Base-by-base conservation (phyloP, 2,113 vertebrate species). In the Dicerorhinus sumatrensis region DNA sequence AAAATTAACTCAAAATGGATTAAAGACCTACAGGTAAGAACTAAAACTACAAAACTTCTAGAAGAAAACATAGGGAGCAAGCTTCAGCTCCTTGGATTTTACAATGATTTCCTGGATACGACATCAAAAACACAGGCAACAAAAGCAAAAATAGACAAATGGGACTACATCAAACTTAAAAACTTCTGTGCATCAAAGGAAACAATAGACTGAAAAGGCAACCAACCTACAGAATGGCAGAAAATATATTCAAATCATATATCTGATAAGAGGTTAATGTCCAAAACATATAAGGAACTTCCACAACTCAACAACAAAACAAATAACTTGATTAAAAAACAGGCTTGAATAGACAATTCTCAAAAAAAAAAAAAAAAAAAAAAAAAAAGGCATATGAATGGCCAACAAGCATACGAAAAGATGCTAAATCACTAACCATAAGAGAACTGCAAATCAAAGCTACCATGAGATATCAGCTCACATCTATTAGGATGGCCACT, bases 121-220 rank as follows among this genome's bases (percentile, higher is more conserved):
- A n/a, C 25, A 85, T 7, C 8, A 33, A 95, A 94, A 95, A 2
- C 23, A 54, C 6, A 93, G 46, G n/a, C 58, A 60, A 84, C 20
- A 79, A 84, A 79, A 90, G 25, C 6, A 14, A 87, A 92, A 94
- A 39, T 5, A 90, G 21, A 97, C 10, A 82, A 87, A 92, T 36
- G 7, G 17, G 12, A 48, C 2, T n/a, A 36, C 4, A 75, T 75
- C 77, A 84, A 93, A 93, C 20, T 54, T 83, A n/a, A 94, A 89
- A 39, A 58, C 27, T 17, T 79, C 12, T 27, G 14, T 65, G 42
- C 48, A 51, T 77, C 60, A 83, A 94, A 76, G 23, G n/a, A 91
- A 82, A 70, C 33, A 86, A 69, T 0, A 87, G 33, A 56, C 10
- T 93, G 2, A 81, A 82, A 97, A 87, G 17, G 21, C 5, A 79